Evolutionary conservation across 2,113 vertebrate species (phyloP).

Genomic region (Chionis minor): DNA sequence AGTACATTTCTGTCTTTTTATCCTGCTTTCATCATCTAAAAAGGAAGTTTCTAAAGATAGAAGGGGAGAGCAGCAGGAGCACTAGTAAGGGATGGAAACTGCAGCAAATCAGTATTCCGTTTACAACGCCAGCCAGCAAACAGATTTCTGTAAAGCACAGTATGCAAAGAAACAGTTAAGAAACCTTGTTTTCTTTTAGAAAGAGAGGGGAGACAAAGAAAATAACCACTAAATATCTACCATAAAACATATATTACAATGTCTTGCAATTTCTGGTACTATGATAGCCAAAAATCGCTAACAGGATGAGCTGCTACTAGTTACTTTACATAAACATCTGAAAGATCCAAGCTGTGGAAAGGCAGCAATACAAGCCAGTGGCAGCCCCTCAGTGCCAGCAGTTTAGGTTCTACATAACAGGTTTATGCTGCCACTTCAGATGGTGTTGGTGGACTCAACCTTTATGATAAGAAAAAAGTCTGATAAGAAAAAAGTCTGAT

Average conservation of each 20-base stretch:
- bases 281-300: not conserved
- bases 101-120: constrained; percentile 42
- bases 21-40: not conserved
- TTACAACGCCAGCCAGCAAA: not conserved
- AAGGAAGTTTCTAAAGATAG: constrained; percentile 49
- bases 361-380: not conserved
- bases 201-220: not conserved
- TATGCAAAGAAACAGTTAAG: constrained; percentile 16
- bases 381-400: not conserved
- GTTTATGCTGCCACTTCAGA: not conserved
- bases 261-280: not conserved
- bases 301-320: not conserved
- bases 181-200: not conserved
- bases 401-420: not conserved
- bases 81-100: constrained; percentile 14
- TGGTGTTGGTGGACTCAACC: not conserved
- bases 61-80: constrained; percentile 27
- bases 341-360: not conserved
- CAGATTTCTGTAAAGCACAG: constrained; percentile 2
- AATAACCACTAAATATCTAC: not conserved
- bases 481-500: not conserved
- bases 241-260: not conserved
- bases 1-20: constrained; percentile 14
- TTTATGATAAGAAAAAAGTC: not conserved
- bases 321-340: not conserved